Evolutionary conservation across 2,113 vertebrate genomes (phyloP).

Genomic region (Panthera tigris): DNA sequence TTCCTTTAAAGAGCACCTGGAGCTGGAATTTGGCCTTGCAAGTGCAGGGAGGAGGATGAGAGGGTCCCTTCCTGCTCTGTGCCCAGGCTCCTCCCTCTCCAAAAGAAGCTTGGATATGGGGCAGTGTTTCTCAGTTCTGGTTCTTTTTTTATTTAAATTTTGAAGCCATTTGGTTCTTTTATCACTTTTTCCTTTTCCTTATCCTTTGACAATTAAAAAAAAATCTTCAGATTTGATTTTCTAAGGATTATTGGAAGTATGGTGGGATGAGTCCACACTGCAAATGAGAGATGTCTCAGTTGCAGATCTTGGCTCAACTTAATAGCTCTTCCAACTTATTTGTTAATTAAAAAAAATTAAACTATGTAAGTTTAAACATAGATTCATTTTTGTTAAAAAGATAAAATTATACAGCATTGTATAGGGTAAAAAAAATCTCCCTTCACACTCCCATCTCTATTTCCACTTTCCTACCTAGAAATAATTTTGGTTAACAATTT

Average conservation of each 20-base stretch:
- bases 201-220: not conserved
- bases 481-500: not conserved
- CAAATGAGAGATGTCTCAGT: not conserved
- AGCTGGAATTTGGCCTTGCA: not conserved
- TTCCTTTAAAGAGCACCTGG: not conserved
- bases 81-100: not conserved
- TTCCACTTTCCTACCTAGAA: not conserved
- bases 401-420: not conserved
- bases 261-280: not conserved
- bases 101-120: not conserved
- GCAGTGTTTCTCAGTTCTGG: not conserved
- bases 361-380: not conserved
- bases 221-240: constrained; percentile 12
- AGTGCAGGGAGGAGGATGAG: not conserved
- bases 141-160: not conserved
- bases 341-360: not conserved
- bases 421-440: not conserved
- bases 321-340: not conserved
- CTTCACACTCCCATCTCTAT: not conserved
- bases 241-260: not conserved
- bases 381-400: not conserved
- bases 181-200: not conserved
- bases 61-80: not conserved
- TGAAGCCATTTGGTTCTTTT: not conserved
- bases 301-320: not conserved